Conservation (phyloP, 2,888 invertebrate species). For the Nemotelus nigrinus region DNA sequence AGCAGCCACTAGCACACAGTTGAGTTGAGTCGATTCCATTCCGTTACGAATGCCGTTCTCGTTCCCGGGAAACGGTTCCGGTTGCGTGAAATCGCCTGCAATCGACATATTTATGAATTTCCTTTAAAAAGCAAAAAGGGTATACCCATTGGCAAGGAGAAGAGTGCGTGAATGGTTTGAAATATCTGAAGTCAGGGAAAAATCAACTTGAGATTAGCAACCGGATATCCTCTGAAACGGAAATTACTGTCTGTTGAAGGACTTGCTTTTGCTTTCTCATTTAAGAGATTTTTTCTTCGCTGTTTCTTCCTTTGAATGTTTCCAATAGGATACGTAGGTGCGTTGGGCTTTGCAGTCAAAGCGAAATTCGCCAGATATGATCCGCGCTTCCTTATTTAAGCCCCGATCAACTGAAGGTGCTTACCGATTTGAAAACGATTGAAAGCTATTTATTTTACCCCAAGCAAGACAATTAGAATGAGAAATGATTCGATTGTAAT, state of each 20-base stretch:
- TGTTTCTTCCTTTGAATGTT: not conserved
- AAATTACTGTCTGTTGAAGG: slow-evolving; percentile 42
- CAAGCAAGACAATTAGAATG: too few species aligned
- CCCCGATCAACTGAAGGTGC: too few species aligned
- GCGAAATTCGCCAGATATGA: too few species aligned
- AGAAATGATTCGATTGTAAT: too few species aligned
- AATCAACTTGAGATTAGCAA: slow-evolving; percentile 42
- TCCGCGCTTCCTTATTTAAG: too few species aligned
- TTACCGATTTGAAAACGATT: too few species aligned
- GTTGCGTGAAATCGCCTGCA: slow-evolving; percentile 25
- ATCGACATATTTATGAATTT: slow-evolving; percentile 43
- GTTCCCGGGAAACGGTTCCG: slow-evolving; percentile 17
- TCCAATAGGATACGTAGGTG: too few species aligned
- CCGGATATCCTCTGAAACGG: slow-evolving; percentile 44
- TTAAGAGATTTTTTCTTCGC: slow-evolving; percentile 19
- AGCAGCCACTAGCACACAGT: not conserved
- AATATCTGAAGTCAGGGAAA: slow-evolving; percentile 23
- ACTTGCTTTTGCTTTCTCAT: slow-evolving; percentile 15
- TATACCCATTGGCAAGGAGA: not conserved
- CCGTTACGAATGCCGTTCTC: not conserved
- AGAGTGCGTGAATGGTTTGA: not conserved
- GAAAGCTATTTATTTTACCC: too few species aligned
- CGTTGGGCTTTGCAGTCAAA: too few species aligned
- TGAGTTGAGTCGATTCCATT: too few species aligned
- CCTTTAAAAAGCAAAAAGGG: not conserved